Evolutionary conservation across 2,113 vertebrate genomes (phyloP).

Genomic region (Cercopithecus mona): DNA sequence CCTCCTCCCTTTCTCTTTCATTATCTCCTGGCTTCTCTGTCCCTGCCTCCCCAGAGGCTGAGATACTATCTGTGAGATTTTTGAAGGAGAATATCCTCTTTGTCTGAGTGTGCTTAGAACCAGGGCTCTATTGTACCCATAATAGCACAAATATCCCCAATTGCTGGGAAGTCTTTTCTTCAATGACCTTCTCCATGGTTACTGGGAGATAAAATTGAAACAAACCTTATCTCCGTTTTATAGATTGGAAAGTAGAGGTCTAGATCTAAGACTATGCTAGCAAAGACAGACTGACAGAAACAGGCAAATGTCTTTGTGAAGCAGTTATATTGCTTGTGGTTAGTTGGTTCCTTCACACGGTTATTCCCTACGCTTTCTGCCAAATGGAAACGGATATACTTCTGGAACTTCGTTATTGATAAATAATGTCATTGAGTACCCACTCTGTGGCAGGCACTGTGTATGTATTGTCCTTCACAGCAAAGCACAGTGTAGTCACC

Average conservation of each 20-base stretch:
- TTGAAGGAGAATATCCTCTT: not conserved
- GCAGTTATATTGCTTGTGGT: not conserved
- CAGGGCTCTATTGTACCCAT: not conserved
- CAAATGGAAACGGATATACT: not conserved
- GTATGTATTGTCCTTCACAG: not conserved
- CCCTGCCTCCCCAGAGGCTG: not conserved
- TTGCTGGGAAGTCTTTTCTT: not conserved
- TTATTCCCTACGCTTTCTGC: not conserved
- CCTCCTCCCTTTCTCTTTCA: not conserved
- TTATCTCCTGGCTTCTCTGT: not conserved
- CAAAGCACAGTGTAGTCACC: accelerated
- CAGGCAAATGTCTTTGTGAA: not conserved
- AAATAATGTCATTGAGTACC: not conserved
- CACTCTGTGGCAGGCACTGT: not conserved
- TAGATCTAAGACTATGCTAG: not conserved
- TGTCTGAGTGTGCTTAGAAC: not conserved
- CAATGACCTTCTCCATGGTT: not conserved
- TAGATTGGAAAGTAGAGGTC: not conserved
- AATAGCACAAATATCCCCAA: not conserved
- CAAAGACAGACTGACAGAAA: not conserved
- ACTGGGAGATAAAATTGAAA: not conserved
- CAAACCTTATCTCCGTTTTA: not conserved
- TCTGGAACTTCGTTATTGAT: not conserved
- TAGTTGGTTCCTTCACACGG: not conserved
- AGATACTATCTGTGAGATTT: not conserved